phyloP scores from a whole-genome alignment of 1,140 invertebrate species.

The Hyposmocoma kahamanoa region DNA sequence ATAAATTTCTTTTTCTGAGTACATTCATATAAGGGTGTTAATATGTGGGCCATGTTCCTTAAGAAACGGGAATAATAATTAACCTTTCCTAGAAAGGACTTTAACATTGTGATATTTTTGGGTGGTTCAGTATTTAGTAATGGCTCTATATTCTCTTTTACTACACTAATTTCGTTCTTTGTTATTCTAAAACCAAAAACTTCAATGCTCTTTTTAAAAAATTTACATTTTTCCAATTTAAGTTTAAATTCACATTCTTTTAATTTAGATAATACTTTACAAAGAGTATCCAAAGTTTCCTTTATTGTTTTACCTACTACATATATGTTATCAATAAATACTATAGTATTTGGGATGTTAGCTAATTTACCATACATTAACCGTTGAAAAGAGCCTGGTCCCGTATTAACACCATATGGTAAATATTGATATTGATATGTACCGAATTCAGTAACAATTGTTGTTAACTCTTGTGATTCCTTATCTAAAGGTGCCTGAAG shows the following conservation, averaged over 20 bases:
- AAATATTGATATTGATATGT: background rate
- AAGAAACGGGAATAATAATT: constrained; percentile 16
- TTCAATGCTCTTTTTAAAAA: constrained; percentile 17
- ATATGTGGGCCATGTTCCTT: background rate
- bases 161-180: constrained; percentile 13
- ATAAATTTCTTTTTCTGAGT: constrained; percentile 9
- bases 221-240: constrained; percentile 17
- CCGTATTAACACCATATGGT: constrained; percentile 2
- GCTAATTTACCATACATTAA: constrained; percentile 8
- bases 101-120: constrained; percentile 13
- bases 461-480: background rate
- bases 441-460: constrained; percentile 1
- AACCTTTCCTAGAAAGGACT: constrained; percentile 20
- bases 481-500: background rate
- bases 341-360: constrained; percentile 12
- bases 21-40: constrained; percentile 9
- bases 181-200: constrained; percentile 16
- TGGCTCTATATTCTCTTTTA: constrained; percentile 19
- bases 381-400: constrained; percentile 15
- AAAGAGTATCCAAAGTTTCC: constrained; percentile 6
- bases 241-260: constrained; percentile 15
- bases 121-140: constrained; percentile 10
- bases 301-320: constrained; percentile 3
- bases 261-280: constrained; percentile 6
- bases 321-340: constrained; percentile 21